Conservation (phyloP, 2,113 vertebrate genomes). For the Motacilla tschutschensis region DNA sequence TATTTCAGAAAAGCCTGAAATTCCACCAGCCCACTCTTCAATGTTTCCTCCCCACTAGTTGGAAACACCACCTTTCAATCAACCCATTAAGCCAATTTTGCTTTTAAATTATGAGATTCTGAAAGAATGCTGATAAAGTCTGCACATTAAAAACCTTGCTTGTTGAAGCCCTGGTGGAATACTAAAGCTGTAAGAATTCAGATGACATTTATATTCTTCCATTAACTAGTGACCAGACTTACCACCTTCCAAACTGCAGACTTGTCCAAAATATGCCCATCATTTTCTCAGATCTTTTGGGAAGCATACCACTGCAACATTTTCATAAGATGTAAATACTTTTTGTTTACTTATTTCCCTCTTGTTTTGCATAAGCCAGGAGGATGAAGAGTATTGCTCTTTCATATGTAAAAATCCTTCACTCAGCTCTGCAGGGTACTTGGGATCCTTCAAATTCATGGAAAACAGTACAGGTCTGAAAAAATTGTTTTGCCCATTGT, state of each 20-base stretch:
- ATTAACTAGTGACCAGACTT: not conserved
- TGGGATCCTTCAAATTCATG: not conserved
- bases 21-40: not conserved
- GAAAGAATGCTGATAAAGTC: not conserved
- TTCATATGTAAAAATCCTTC: not conserved
- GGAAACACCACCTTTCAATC: not conserved
- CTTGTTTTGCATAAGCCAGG: not conserved
- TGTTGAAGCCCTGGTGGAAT: not conserved
- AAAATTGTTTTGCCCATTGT: not conserved
- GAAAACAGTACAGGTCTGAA: not conserved
- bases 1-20: not conserved
- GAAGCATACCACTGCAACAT: not conserved
- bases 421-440: not conserved
- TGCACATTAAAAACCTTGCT: not conserved
- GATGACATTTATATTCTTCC: not conserved
- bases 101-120: not conserved
- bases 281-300: not conserved
- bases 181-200: not conserved
- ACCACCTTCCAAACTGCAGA: not conserved
- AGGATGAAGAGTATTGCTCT: not conserved
- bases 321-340: not conserved
- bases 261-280: not conserved
- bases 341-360: not conserved
- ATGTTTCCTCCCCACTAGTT: not conserved
- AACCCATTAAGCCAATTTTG: not conserved